Evolutionary conservation across 2,113 vertebrate genomes (phyloP), one percentile per base, ranked within the genome.

Genomic region (Oreamnos americanus): DNA sequence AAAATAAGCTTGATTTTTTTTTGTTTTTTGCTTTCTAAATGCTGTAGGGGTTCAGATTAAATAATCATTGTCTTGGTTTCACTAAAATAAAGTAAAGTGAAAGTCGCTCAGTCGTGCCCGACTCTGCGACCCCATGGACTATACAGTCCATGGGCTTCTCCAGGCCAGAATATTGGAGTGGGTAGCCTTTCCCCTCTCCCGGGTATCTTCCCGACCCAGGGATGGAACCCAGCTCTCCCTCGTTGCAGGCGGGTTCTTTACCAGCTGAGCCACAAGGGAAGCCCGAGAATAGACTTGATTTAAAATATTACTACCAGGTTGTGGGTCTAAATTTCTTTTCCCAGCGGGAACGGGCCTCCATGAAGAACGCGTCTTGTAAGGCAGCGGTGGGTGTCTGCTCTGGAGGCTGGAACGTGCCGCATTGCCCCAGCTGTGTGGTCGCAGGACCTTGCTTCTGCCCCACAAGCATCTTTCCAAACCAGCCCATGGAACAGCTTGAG

Each of bases 391-490:
- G 53, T 3, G 5, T 57, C 39, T 11, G 1, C 71, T 33, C n/a
- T 28, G 53, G n/a, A 1, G 2, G 6, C 33, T 9, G 33, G 4
- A 23, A 55, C 9, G 4, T 6, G 6, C 74, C 0, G 4, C 19
- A 6, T 23, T 1, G 0, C 13, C 16, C 25, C 6, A 4, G 7
- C 55, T 2, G 0, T 7, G 6, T 15, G 89, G 7, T 28, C 28
- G 7, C n/a, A 30, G 19, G 6, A 10, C 6, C 30, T 3, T 8
- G 9, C 17, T 28, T 10, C 47, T 12, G 17, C 30, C 14, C 47
- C n/a, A 6, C 3, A 9, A 62, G 16, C 36, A 5, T 78, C 30
- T 74, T 25, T 67, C 10, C 14, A 7, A 30, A 14, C 0, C 6
- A 30, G 39, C 58, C 19, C 0, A 2, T 14, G 45, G 30, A 23